Percentiles rank a stretch among this genome's conserved stretches.
Conservation (phyloP, 1,140 invertebrate species). For the Trinorchestia longiramus region DNA sequence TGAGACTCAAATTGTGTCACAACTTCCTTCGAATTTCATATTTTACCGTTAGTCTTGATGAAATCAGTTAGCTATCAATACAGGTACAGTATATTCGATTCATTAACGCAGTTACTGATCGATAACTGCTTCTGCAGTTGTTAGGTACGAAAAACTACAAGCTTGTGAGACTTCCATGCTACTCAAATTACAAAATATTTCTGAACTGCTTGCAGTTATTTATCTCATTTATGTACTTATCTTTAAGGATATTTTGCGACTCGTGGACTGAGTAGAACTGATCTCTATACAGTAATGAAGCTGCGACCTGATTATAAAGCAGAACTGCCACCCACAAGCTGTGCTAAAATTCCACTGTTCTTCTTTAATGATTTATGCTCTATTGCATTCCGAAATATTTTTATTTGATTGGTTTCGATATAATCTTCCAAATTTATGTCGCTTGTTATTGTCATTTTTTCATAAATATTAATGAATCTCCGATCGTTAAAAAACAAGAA, state of each 20-base stretch:
- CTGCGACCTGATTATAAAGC: not conserved
- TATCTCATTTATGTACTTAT: not conserved
- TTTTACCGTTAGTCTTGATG: not conserved
- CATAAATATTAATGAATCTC: constrained; percentile 48
- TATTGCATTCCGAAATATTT: constrained; percentile 32
- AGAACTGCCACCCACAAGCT: constrained; percentile 3
- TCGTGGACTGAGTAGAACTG: not conserved
- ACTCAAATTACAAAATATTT: not conserved
- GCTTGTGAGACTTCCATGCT: not conserved
- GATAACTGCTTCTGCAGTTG: not conserved
- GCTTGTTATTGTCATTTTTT: constrained; percentile 12
- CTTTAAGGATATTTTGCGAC: not conserved
- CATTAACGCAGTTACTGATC: not conserved
- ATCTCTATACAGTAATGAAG: not conserved
- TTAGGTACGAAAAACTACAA: not conserved
- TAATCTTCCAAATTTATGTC: constrained; percentile 33
- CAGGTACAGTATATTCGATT: not conserved
- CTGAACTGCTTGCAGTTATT: not conserved
- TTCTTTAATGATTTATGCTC: constrained; percentile 7
- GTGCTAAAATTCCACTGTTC: not conserved
- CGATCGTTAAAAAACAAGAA: constrained; percentile 9
- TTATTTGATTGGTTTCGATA: constrained; percentile 45
- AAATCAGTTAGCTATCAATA: not conserved
- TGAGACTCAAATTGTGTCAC: not conserved
- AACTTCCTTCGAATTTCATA: not conserved